These are phyloP conservation scores for Polia nebulosa DNA, from an alignment of 2,888 invertebrate genomes.

Conservation along the genomic window DNA sequence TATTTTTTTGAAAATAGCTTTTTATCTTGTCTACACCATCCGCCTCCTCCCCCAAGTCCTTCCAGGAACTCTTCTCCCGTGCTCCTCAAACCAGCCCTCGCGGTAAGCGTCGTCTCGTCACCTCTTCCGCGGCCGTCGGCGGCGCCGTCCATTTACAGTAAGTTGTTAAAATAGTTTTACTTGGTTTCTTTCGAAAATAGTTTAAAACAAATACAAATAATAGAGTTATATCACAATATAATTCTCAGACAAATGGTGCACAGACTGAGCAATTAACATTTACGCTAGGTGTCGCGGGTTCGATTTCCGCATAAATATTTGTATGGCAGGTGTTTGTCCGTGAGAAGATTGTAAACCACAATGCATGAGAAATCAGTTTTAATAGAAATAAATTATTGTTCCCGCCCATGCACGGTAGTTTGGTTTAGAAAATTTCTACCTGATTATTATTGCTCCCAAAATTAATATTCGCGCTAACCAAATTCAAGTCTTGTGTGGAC, in stretches of 20 bases:
- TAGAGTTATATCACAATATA: background rate
- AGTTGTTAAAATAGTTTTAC: no score
- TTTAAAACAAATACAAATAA: background rate
- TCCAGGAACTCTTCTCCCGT: no score
- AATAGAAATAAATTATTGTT: constrained; percentile 26
- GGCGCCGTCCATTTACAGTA: no score
- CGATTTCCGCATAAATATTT: constrained; percentile 44
- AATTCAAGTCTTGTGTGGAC: constrained; percentile 25
- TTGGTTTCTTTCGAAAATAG: no score
- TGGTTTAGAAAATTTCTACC: constrained; percentile 12
- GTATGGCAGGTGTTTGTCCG: constrained; percentile 25
- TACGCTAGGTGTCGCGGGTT: constrained; percentile 22
- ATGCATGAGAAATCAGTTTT: constrained; percentile 29
- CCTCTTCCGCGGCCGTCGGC: no score
- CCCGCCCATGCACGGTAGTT: background rate
- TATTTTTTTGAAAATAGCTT: constrained; percentile 4
- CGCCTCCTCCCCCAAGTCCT: no score
- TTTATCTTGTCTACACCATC: no score
- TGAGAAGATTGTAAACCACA: constrained; percentile 24
- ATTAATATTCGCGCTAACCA: constrained; percentile 21
- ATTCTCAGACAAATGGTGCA: constrained; percentile 3
- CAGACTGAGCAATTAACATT: background rate
- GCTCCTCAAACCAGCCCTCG: no score
- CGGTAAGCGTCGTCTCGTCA: no score
- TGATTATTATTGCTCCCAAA: constrained; percentile 1